Conservation (phyloP, 1,140 invertebrate genomes). For the Periplaneta americana region DNA sequence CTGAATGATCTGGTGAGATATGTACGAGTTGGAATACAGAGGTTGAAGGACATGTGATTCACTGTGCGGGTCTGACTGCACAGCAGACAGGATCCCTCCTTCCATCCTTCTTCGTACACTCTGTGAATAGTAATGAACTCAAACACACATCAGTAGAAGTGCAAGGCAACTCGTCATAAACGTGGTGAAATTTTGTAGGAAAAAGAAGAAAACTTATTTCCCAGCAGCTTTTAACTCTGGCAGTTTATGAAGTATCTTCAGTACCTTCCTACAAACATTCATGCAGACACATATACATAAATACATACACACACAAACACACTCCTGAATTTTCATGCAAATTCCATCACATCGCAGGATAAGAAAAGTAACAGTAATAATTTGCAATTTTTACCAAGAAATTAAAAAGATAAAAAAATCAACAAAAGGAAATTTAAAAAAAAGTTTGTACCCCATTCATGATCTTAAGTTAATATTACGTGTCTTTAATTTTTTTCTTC, state of each 20-base stretch:
- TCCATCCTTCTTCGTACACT: neutral
- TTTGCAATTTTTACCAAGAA: no score
- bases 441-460: no score
- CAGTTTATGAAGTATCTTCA: neutral
- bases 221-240: neutral
- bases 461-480: neutral
- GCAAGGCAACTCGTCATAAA: neutral
- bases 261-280: no score
- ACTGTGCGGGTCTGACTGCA: neutral
- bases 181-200: neutral
- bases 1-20: conserved; percentile 69
- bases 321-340: neutral
- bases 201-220: no score
- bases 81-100: no score
- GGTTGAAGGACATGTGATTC: conserved; percentile 34
- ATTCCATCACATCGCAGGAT: neutral
- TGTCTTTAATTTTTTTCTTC: neutral
- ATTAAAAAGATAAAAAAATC: no score
- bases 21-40: conserved; percentile 61
- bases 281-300: no score
- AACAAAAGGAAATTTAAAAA: no score
- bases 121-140: neutral
- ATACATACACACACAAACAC: no score
- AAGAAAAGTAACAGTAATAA: neutral
- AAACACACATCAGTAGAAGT: neutral